phyloP scores from a whole-genome alignment of 2,113 vertebrate genomes.

The Lethenteron camtschaticum region DNA sequence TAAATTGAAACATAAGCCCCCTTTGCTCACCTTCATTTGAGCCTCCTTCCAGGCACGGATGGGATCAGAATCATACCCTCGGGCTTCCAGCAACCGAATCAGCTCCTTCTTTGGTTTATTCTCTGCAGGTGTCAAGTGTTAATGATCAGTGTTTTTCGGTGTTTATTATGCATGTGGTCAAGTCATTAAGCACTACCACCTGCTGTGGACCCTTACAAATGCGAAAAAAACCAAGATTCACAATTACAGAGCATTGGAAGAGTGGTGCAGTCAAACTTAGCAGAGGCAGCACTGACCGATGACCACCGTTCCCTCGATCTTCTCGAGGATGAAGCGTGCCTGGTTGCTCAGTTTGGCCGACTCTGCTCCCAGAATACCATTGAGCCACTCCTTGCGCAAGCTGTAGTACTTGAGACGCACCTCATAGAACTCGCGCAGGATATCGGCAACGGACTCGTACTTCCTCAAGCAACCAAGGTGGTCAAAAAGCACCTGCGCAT shows the following conservation, averaged over 20 bases:
- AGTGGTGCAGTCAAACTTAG: too few species aligned
- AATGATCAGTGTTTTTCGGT: background rate
- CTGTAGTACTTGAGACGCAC: constrained; percentile 74
- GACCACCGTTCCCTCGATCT: constrained; percentile 78
- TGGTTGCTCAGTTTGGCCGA: constrained; percentile 84
- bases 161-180: background rate
- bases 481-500: constrained; percentile 86
- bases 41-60: constrained; percentile 72
- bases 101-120: constrained; percentile 87
- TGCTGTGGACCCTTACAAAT: background rate
- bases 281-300: constrained; percentile 36
- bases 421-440: constrained; percentile 87
- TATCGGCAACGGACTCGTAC: constrained; percentile 88
- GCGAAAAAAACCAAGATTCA: constrained; percentile 2
- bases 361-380: constrained; percentile 72
- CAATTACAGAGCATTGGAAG: constrained; percentile 6
- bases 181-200: background rate
- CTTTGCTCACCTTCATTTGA: constrained; percentile 71
- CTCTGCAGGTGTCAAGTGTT: constrained; percentile 25
- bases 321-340: constrained; percentile 86
- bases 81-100: constrained; percentile 79
- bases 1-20: constrained; percentile 16
- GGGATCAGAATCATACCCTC: constrained; percentile 89
- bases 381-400: constrained; percentile 79
- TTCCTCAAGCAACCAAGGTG: constrained; percentile 97